Evolutionary conservation across 2,888 invertebrate genomes (phyloP), one percentile per base, ranked within the genome.

Genomic region (Thecophora atra): DNA sequence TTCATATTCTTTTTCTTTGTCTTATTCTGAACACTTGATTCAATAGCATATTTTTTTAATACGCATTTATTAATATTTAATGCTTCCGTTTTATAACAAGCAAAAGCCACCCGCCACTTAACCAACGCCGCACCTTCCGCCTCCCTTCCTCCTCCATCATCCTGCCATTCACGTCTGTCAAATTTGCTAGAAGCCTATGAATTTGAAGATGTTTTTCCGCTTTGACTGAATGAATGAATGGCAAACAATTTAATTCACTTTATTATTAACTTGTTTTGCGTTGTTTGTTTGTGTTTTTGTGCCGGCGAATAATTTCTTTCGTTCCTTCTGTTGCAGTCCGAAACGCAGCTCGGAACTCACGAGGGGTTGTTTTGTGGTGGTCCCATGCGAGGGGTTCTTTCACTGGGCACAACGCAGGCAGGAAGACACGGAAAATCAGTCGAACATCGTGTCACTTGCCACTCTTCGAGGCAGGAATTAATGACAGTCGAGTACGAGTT

Each of bases 161-260:
- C 30, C 21, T 30, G 54, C 21, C 62, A 62, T 11, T n/a, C 62
- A 37, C 44, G 21, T 15, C 37, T 62, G 62, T 62, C 30, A 30
- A 58, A 51, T 21, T 65, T 47, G 42, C 21, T 65, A 28, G 15
- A 26, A 64, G 60, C 60, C 60, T 63, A 30, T 63, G 63, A 70
- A 62, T 58, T 47, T 56, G 24, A 56, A 58, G 56, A n/a, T 52
- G 62, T 62, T 70, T 68, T 30, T 47, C 21, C 42, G 24, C 56
- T 21, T 58, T 26, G 26, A 28, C 11, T 37, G 37, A 62, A 8
- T 37, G 30, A 68, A 58, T 69, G 51, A 70, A 70, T 62, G 62
- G 52, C 24, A 52, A 63, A 62, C 70, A 60, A 70, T 63, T 70
- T 70, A 70, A 62, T 70, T 51, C 70, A 70, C 70, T 70, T 70